A percentile compares a stretch with the other conserved stretches of the same genome.
These are phyloP conservation scores for Calliphora vomitoria DNA, from an alignment of 2,888 invertebrate genomes.

Conservation along the genomic window DNA sequence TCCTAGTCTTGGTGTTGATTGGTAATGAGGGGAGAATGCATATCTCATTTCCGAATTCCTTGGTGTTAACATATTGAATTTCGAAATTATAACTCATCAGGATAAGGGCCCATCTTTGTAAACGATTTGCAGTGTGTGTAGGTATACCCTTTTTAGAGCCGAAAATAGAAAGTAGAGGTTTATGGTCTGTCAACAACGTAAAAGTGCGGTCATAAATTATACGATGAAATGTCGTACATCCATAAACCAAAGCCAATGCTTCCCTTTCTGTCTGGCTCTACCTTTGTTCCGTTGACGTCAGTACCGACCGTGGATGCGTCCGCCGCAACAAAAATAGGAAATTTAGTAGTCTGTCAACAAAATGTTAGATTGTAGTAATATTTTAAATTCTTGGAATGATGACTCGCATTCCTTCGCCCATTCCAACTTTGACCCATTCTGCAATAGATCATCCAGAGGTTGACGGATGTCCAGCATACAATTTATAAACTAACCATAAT, in stretches of 20 bases:
- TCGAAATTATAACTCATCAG: slow-evolving; percentile 50
- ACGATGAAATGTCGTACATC: slow-evolving; percentile 38
- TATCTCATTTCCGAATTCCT: slow-evolving; percentile 48
- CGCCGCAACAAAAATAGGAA: slow-evolving; percentile 35
- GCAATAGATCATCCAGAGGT: slow-evolving; percentile 50
- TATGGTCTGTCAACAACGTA: slow-evolving; percentile 56
- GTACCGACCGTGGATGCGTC: slow-evolving; percentile 36
- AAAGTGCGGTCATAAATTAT: slow-evolving; percentile 48
- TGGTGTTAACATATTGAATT: slow-evolving; percentile 50
- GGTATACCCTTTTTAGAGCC: slow-evolving; percentile 60
- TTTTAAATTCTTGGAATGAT: slow-evolving; percentile 35
- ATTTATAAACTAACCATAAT: slow-evolving; percentile 47
- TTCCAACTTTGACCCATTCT: slow-evolving; percentile 15
- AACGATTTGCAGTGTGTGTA: slow-evolving; percentile 50
- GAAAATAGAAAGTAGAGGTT: slow-evolving; percentile 51
- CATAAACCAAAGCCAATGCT: slow-evolving; percentile 35
- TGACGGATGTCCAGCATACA: slow-evolving; percentile 22
- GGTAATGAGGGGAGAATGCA: slow-evolving; percentile 29
- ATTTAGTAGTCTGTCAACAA: slow-evolving; percentile 29
- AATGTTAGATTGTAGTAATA: slow-evolving; percentile 16
- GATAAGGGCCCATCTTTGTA: slow-evolving; percentile 49
- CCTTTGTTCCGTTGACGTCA: slow-evolving; percentile 28
- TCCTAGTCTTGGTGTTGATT: background rate
- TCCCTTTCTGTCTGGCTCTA: slow-evolving; percentile 77
- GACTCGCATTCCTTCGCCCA: slow-evolving; percentile 29